A percentile compares a stretch with the other conserved stretches of the same genome.
Evolutionary conservation across 2,797 vertebrate genomes (phyloP).

Genomic region (Adrianichthys oophorus): DNA sequence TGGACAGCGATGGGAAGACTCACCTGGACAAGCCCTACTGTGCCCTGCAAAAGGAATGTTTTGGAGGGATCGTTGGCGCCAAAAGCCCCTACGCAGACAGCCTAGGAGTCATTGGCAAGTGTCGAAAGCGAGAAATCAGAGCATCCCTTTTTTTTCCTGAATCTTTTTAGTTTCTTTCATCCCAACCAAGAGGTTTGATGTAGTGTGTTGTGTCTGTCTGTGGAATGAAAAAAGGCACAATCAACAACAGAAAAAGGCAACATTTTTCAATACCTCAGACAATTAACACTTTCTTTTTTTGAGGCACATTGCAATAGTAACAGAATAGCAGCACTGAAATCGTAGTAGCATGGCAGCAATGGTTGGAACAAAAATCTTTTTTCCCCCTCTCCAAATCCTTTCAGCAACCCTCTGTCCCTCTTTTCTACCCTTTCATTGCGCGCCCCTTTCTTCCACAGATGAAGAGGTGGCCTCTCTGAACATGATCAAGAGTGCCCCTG

Average conservation of each 20-base stretch:
- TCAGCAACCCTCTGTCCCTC: background rate
- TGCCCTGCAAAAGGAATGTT: constrained; percentile 96
- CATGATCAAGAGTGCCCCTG: constrained; percentile 97
- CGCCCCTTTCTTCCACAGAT: constrained; percentile 67
- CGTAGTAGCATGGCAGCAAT: constrained; percentile 8
- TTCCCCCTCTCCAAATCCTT: constrained; percentile 13
- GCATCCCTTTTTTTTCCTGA: background rate
- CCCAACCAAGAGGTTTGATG: background rate
- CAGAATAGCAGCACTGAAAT: constrained; percentile 17
- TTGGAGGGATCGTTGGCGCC: constrained; percentile 97
- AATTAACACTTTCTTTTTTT: background rate
- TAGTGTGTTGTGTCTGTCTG: background rate
- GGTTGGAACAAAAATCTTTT: constrained; percentile 10
- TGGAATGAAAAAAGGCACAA: background rate
- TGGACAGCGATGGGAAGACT: constrained; percentile 95
- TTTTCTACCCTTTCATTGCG: background rate
- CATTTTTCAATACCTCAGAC: background rate
- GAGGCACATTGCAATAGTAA: constrained; percentile 9
- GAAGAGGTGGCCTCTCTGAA: constrained; percentile 93
- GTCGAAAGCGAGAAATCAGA: background rate
- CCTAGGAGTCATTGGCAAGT: constrained; percentile 87
- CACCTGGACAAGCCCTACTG: constrained; percentile 96
- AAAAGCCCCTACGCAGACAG: constrained; percentile 95
- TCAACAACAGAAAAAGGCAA: background rate
- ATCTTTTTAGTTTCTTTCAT: background rate